Conservation (phyloP, 2,113 vertebrate genomes). For the Tamias sibiricus region DNA sequence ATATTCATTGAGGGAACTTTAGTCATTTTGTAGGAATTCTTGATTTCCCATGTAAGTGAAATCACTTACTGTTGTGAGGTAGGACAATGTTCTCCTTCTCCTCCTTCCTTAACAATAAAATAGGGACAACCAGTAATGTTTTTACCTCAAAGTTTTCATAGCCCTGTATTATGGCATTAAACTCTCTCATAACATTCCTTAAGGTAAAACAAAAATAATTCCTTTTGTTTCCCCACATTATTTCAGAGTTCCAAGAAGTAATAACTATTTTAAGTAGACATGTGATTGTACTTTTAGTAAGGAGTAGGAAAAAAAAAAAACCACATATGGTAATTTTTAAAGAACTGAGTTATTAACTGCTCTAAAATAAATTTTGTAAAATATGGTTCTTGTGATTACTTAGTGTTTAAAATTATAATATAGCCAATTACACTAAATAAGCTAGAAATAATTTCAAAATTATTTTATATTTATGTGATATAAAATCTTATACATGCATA, state of each 20-base stretch:
- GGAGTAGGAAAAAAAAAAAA: background rate
- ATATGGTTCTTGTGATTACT: background rate
- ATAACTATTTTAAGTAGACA: background rate
- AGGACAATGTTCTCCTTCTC: background rate
- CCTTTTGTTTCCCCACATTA: background rate
- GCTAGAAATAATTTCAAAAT: background rate
- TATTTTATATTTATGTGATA: too few species aligned
- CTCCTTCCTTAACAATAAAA: background rate
- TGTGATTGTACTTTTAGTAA: background rate
- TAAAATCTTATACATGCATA: background rate
- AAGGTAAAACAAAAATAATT: background rate
- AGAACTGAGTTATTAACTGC: background rate
- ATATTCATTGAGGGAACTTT: background rate
- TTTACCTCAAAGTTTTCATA: background rate
- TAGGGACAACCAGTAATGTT: background rate
- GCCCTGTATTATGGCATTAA: background rate
- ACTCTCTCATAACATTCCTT: background rate
- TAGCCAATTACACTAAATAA: background rate
- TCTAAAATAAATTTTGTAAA: background rate
- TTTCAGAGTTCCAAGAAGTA: background rate
- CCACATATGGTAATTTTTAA: background rate
- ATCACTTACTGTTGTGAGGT: background rate
- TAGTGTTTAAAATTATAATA: background rate
- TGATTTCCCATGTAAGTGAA: background rate
- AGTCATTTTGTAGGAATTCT: background rate